Evolutionary conservation across 1,140 invertebrate genomes (phyloP).

Genomic region (Heterodera schachtii): DNA sequence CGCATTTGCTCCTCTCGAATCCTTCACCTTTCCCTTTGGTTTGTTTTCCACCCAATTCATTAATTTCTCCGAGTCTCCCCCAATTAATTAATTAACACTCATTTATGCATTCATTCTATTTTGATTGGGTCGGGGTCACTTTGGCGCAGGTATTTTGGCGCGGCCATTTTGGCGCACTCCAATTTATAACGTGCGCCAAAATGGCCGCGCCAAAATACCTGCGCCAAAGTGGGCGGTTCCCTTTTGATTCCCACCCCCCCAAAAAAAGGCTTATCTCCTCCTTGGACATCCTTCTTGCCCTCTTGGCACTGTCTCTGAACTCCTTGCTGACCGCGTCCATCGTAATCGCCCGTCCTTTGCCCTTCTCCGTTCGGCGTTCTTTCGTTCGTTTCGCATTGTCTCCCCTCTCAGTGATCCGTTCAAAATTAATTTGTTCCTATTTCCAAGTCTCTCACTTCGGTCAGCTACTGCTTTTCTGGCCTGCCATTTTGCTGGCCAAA

Average conservation of each 20-base stretch:
- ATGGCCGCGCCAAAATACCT: too few relatives aligned
- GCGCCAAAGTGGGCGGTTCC: too few relatives aligned
- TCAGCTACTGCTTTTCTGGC: conserved; percentile 39
- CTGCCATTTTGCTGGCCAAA: conserved; percentile 33
- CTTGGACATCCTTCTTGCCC: conserved; percentile 29
- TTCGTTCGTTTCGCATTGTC: conserved; percentile 6
- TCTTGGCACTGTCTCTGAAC: conserved; percentile 22
- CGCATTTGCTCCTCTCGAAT: conserved; percentile 5
- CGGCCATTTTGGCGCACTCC: too few relatives aligned
- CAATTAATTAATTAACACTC: too few relatives aligned
- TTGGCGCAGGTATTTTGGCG: too few relatives aligned
- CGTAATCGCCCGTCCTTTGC: conserved; percentile 23
- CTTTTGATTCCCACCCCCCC: too few relatives aligned
- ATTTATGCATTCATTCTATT: neutral
- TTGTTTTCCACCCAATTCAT: neutral
- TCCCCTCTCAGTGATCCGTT: neutral
- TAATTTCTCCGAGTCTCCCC: too few relatives aligned
- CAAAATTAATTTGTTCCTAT: conserved; percentile 8
- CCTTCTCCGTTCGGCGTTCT: conserved; percentile 20
- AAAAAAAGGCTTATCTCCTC: conserved; percentile 2
- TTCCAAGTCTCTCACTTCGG: conserved; percentile 27
- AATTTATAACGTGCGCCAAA: too few relatives aligned
- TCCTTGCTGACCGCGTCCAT: conserved; percentile 1
- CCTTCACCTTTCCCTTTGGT: conserved; percentile 19
- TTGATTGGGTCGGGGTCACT: too few relatives aligned